These are phyloP conservation scores for Apis dorsata DNA, from an alignment of 1,140 invertebrate genomes.

Conservation along the genomic window DNA sequence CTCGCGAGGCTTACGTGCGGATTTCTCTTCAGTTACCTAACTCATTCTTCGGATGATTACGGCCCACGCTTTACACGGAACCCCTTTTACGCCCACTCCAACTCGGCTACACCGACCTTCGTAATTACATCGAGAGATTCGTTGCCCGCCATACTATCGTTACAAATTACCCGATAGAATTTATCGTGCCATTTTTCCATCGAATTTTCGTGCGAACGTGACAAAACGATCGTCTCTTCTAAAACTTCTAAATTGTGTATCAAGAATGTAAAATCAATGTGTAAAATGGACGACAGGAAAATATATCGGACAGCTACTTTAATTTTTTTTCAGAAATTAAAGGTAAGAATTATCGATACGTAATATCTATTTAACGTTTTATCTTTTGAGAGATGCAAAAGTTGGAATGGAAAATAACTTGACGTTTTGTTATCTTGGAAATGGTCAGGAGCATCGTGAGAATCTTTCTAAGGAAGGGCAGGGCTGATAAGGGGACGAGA, in stretches of 20 bases:
- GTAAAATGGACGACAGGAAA: no score
- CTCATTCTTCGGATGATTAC: constrained; percentile 47
- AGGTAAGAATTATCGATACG: no score
- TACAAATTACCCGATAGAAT: constrained; percentile 23
- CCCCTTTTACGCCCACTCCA: constrained; percentile 27
- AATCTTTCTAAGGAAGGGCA: no score
- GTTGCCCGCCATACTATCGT: constrained; percentile 12
- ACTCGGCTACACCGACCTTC: constrained; percentile 8
- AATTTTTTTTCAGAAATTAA: no score
- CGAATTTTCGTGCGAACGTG: not conserved
- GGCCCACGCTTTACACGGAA: constrained; percentile 38
- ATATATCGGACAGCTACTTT: no score
- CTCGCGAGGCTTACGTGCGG: constrained; percentile 34
- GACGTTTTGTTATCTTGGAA: no score
- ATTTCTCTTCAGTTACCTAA: constrained; percentile 29
- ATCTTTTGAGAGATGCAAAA: no score
- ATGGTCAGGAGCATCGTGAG: no score
- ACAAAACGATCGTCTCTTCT: not conserved
- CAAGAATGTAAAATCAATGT: no score
- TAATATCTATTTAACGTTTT: no score
- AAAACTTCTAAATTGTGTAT: not conserved
- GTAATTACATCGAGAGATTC: constrained; percentile 37
- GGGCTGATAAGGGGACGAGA: no score
- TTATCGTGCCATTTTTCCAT: not conserved
- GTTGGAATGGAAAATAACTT: no score